Evolutionary conservation across 2,797 vertebrate species (phyloP), one percentile per base, ranked within the genome.

Genomic region (Sebastes miniatus): DNA sequence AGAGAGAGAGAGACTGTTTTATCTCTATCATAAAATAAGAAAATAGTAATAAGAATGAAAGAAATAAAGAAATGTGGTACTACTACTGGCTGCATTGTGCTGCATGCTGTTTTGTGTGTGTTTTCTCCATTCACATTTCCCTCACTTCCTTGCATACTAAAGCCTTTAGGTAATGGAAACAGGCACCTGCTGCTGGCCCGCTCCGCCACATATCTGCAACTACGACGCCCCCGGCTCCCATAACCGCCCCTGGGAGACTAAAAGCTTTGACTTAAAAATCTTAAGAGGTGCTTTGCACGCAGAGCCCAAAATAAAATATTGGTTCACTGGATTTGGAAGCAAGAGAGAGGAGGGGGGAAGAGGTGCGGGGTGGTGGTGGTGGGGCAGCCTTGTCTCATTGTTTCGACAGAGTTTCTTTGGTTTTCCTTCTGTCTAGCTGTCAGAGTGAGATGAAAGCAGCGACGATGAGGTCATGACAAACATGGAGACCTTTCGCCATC

Each of bases 121-220:
- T 84, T 88, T 87, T 77, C 84, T 80, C 62, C 81, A 83, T 85
- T 90, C 81, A 80, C 80, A 68, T 88, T 90, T 87, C 85, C 62
- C 69, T 87, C 61, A 72, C 78, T 89, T 90, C 85, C 91, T 91
- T 87, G 92, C 94, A 88, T 94, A 93, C 93, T 93, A 81, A 89
- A 93, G 92, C 90, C 87, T 84, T 88, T 90, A 91, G 87, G 92
- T 95, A 95, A 96, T 93, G 91, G 93, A 95, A 95, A 89, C 83
- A 88, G 90, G 92, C 96, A 97, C 96, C 97, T 97, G 96, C 94
- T 93, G 83, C 83, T 87, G 86, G 88, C 80, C 69, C 0, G 24
- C 80, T 69, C 74, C 76, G 20, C 69, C 70, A 85, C 88, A 89
- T 83, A 91, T 87, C 91, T 92, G 85, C 75, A 83, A 74, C 82